Conservation (phyloP, 2,797 vertebrate genomes). For the Squalus acanthias region DNA sequence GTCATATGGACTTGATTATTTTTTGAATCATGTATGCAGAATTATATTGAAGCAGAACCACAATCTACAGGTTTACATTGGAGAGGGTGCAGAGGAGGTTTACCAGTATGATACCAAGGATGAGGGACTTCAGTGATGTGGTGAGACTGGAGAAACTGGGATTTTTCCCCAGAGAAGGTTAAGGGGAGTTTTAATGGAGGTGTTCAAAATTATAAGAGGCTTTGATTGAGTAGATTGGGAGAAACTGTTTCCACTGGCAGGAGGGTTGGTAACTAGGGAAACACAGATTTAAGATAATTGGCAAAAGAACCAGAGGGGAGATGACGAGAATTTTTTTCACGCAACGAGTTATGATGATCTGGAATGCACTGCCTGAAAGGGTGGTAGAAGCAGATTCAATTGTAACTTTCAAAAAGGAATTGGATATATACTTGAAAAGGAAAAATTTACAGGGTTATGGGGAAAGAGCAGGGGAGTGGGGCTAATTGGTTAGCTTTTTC, state of each 20-base stretch:
- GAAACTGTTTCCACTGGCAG: neutral
- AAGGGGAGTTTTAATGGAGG: neutral
- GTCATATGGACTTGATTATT: neutral
- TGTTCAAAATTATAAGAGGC: too few relatives aligned
- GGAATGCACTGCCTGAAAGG: neutral
- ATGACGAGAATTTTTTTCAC: neutral
- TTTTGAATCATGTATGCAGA: neutral
- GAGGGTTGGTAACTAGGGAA: neutral
- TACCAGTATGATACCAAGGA: neutral
- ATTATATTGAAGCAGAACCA: neutral
- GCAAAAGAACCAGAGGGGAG: neutral
- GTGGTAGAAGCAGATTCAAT: neutral
- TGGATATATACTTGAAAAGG: neutral
- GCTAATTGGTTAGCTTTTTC: neutral
- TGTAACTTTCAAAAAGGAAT: neutral
- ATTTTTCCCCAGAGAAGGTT: neutral
- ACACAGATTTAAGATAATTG: neutral
- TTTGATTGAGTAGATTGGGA: neutral
- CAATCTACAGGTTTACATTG: neutral
- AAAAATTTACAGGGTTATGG: neutral
- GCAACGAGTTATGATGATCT: neutral
- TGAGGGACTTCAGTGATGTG: neutral
- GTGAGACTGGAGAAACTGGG: neutral
- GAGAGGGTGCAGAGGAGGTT: neutral
- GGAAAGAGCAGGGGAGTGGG: neutral